These are phyloP conservation scores for Xestia ashworthii DNA, from an alignment of 2,888 invertebrate genomes.

Conservation along the genomic window DNA sequence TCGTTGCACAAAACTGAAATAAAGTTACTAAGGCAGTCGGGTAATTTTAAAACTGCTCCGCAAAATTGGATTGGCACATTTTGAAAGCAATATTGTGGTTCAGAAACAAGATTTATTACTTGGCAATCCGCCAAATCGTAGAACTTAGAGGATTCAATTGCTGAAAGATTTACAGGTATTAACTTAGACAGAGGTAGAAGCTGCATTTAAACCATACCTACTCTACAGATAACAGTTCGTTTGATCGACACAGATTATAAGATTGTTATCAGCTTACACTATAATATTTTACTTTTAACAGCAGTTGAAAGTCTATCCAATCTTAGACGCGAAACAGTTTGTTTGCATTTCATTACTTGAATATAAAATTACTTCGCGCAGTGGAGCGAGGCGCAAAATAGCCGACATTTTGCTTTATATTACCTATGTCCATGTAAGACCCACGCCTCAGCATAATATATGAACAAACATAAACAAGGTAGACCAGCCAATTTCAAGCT, in stretches of 20 bases:
- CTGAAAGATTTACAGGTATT: conserved; percentile 14
- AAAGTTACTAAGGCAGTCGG: background rate
- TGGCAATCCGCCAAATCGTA: background rate
- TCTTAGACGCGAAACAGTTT: background rate
- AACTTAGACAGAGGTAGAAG: conserved; percentile 2
- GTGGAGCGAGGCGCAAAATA: background rate
- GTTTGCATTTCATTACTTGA: conserved; percentile 10
- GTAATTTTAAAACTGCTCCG: background rate
- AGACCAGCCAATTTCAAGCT: conserved; percentile 14
- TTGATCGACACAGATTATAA: background rate
- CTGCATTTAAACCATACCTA: background rate
- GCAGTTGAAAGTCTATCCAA: background rate
- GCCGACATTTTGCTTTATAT: conserved; percentile 1
- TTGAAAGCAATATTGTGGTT: conserved; percentile 14
- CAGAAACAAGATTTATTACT: conserved; percentile 18
- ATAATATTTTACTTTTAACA: background rate
- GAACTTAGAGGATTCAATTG: conserved; percentile 14
- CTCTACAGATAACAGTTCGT: background rate
- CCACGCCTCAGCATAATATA: conserved; percentile 29
- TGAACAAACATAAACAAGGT: conserved; percentile 24
- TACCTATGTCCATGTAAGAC: conserved; percentile 17
- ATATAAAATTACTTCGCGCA: conserved; percentile 12
- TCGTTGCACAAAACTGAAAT: background rate
- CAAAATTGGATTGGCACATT: background rate
- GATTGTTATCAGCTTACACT: background rate